Evolutionary conservation across 2,888 invertebrate species (phyloP).

Genomic region (Drosophila falleni): DNA sequence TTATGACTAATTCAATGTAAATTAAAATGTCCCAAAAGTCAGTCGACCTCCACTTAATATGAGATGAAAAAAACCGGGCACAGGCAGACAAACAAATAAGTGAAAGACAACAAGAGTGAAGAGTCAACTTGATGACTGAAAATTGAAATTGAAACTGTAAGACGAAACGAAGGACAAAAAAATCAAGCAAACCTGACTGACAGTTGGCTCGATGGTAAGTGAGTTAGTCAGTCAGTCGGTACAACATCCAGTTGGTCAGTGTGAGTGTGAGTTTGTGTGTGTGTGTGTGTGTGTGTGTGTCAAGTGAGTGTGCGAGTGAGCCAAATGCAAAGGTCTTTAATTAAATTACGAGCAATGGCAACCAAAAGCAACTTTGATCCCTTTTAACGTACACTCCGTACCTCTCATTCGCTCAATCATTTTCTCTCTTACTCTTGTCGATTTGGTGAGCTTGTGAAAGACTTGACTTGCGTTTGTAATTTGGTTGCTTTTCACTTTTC

Average conservation of each 20-base stretch:
- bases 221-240: slow-evolving; percentile 42
- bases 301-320: background rate
- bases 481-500: slow-evolving; percentile 65
- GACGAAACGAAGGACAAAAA: slow-evolving; percentile 30
- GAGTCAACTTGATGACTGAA: slow-evolving; percentile 70
- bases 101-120: slow-evolving; percentile 53
- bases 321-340: slow-evolving; percentile 75
- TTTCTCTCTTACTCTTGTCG: slow-evolving; percentile 8
- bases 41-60: slow-evolving; percentile 38
- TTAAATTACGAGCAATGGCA: slow-evolving; percentile 72
- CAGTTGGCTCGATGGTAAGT: slow-evolving; percentile 35
- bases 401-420: slow-evolving; percentile 17
- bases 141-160: slow-evolving; percentile 76
- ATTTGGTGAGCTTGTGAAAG: slow-evolving; percentile 51
- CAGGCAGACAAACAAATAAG: slow-evolving; percentile 37
- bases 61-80: slow-evolving; percentile 8
- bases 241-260: slow-evolving; percentile 11
- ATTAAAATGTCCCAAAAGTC: slow-evolving; percentile 74
- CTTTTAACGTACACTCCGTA: slow-evolving; percentile 55
- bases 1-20: slow-evolving; percentile 65
- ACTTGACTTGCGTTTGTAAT: slow-evolving; percentile 77
- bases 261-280: slow-evolving; percentile 7
- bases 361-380: slow-evolving; percentile 80
- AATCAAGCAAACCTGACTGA: slow-evolving; percentile 29
- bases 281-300: too few species aligned